These are phyloP conservation scores for Pan paniscus DNA, from an alignment of 2,113 vertebrate genomes.

Conservation along the genomic window DNA sequence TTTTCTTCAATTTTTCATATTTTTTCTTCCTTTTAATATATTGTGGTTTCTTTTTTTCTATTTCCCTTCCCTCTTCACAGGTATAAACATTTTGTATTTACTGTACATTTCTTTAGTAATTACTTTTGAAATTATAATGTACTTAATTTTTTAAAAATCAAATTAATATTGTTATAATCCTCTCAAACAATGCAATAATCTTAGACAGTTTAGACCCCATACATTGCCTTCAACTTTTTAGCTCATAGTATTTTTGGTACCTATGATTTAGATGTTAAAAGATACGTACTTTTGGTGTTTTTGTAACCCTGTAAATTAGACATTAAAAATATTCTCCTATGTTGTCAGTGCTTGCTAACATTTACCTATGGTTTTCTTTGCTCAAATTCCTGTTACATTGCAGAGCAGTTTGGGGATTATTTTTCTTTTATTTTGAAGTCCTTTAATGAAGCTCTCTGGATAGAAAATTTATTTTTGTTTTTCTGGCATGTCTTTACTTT, in stretches of 20 bases:
- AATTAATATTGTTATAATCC: neutral
- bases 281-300: neutral
- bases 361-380: neutral
- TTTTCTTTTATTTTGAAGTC: conserved; percentile 11
- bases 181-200: neutral
- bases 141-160: neutral
- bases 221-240: neutral
- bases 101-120: neutral
- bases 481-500: conserved; percentile 36
- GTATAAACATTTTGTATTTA: neutral
- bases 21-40: neutral
- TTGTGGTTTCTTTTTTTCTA: neutral
- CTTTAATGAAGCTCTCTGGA: conserved; percentile 18
- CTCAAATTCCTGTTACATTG: neutral
- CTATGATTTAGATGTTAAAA: neutral
- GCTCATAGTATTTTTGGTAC: neutral
- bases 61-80: neutral
- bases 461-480: conserved; percentile 32
- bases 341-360: neutral
- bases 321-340: neutral
- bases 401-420: neutral
- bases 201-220: neutral
- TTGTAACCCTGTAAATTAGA: neutral
- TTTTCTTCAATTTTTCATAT: neutral
- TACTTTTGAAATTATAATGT: neutral